These are phyloP conservation scores for Hedya salicella DNA, from an alignment of 2,888 invertebrate genomes.

Conservation along the genomic window DNA sequence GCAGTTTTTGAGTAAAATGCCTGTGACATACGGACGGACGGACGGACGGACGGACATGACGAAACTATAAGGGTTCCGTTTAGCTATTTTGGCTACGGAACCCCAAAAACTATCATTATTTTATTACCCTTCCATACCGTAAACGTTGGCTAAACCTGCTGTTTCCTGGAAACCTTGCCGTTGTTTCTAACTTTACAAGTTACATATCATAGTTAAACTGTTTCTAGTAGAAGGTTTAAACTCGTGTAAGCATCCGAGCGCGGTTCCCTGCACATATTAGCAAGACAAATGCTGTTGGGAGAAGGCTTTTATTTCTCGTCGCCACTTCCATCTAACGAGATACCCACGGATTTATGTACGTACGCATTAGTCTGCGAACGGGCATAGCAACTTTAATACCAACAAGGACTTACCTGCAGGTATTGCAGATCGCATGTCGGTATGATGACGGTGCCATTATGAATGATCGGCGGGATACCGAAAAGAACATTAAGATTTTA, in stretches of 20 bases:
- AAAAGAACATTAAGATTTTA: no score
- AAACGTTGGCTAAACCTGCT: background rate
- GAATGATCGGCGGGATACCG: no score
- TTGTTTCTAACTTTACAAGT: constrained; percentile 26
- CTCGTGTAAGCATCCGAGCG: constrained; percentile 27
- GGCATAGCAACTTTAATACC: background rate
- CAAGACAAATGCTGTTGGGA: constrained; percentile 44
- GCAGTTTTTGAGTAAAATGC: no score
- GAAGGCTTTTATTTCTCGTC: constrained; percentile 40
- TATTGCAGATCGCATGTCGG: no score
- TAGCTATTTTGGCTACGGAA: no score
- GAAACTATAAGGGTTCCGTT: no score
- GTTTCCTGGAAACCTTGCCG: constrained; percentile 15
- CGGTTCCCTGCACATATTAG: constrained; percentile 35
- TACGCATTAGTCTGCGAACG: background rate
- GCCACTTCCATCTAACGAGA: constrained; percentile 19
- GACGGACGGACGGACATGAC: no score
- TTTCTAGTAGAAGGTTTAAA: constrained; percentile 20
- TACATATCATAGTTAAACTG: constrained; percentile 22
- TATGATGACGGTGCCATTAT: no score
- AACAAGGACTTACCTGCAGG: no score
- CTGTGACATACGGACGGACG: no score
- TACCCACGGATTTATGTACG: constrained; percentile 4
- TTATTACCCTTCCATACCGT: constrained; percentile 1
- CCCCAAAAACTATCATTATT: no score